Base-by-base conservation (phyloP, 92 coral and sea anemone genomes). In the Epizoanthus stellaris region DNA sequence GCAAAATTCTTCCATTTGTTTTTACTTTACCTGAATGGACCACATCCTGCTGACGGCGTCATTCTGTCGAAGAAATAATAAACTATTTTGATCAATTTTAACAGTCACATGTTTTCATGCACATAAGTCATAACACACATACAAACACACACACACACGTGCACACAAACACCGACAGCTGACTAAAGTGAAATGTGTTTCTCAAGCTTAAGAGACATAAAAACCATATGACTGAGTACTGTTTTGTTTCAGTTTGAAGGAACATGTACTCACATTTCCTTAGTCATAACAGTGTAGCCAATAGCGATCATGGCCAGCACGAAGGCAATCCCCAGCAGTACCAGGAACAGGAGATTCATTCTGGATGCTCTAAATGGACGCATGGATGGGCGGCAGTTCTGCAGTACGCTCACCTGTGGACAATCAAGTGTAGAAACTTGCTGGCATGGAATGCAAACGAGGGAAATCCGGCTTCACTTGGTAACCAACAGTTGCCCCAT, bases 251-350 rank as follows among this genome's bases (percentile, higher is more conserved):
- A 19, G 8, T 39, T 43, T 60, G 20, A 12, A 75, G 53, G 4
- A 16, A 7, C 11, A 4, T 52, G 10, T 70, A 91, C 98, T 94
- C 66, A 94, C 98, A 94, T 87, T 30, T 87, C 91, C 20, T 76
- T 92, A 38, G 98, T 92, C 94, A 95, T 94, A 4, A 96, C 93
- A 1, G 98, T 93, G 75, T 96, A 96, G 8, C 98, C 98, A 79
- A 96, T 80, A 34, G 90, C 91, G 36, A 94, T 67, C 36, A 96
- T 57, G 20, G 98, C 90, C 21, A 96, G 74, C 14, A 87, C 65
- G 77, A 94, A 96, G 30, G 96, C 85, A 47, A 89, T 86, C 30
- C 93, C 98, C 36, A 96, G 87, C 72, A 96, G 85, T 36, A 91
- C 82, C 74, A 96, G 83, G 89, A 96, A 96, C 67, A 96, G 77